phyloP scores from a whole-genome alignment of 2,113 vertebrate genomes.

The Oreotrochilus melanogaster region DNA sequence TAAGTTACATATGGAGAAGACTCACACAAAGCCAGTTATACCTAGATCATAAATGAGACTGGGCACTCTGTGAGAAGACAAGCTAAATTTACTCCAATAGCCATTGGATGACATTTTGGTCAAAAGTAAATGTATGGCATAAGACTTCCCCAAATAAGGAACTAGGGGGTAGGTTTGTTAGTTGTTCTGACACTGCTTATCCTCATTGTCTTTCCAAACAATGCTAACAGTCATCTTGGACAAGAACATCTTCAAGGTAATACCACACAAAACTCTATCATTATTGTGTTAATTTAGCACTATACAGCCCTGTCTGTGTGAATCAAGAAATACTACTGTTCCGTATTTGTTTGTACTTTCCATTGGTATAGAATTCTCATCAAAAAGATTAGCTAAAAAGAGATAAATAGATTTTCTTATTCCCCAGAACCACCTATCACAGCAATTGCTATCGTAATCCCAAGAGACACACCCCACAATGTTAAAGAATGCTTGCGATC shows the following conservation, averaged over 20 bases:
- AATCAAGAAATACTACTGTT: neutral
- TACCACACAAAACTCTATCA: neutral
- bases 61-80: neutral
- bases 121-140: neutral
- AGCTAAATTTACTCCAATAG: neutral
- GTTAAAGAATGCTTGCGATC: neutral
- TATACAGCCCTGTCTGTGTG: neutral
- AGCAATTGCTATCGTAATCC: neutral
- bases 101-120: neutral
- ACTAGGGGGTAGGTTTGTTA: fast-evolving
- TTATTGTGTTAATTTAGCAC: neutral
- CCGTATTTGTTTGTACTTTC: neutral
- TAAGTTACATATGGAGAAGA: neutral
- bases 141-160: neutral
- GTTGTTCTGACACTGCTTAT: neutral
- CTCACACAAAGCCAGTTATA: neutral
- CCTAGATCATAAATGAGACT: neutral
- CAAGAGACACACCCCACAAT: neutral
- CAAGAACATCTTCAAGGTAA: neutral
- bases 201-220: neutral
- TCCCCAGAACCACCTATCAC: neutral
- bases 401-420: neutral
- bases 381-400: neutral
- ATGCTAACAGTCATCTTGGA: neutral
- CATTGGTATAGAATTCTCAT: neutral